Base-by-base conservation (phyloP, 2,888 invertebrate species). In the Petrolisthes manimaculis region DNA sequence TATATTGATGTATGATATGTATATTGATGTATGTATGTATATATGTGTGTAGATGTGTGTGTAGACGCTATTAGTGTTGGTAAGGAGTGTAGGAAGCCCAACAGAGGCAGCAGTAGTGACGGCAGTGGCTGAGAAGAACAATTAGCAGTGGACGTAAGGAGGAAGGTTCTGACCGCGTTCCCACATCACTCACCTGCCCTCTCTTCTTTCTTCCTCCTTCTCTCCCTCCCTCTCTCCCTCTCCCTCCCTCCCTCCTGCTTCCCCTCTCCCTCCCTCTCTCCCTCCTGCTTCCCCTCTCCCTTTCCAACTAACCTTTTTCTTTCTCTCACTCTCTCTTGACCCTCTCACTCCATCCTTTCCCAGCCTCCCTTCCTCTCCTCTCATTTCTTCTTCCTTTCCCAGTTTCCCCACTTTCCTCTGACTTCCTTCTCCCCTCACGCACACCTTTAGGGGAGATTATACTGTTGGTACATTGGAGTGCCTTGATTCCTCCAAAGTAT, bases 91-190 rank as follows among this genome's bases (percentile, higher is more conserved):
- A 55, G 53, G 51, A 12, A 54, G n/a, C 21, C 9, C 54, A 12
- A 24, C 4, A 69, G 3, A 37, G 51, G 9, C 21, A 51, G 61
- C 6, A 81, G 53, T 37, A 61, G 3, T 24, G n/a, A 55, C 9
- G 14, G 79, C 37, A 18, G 3, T 21, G 6, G 53, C 9, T 54
- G 53, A 82, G 56, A 69, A n/a, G 69, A 79, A 69, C 85, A 85
- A 85, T 85, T 85, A 79, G 85, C 85, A 79, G 71, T 79, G 71
- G 85, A 85, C 85, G 9, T 79, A 85, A 79, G 78, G 79, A 69
- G 79, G 21, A 51, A 61, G 67, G 37, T 67, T 69, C 53, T 54
- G 54, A 53, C 84, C 69, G 21, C 18, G 6, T 75, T 77, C 78
- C 84, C 79, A 78, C 85, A 79, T 79, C 69, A 85, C 79, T 85